These are phyloP conservation scores for Drosophila buzzatii DNA, from an alignment of 2,888 invertebrate species.

Conservation along the genomic window DNA sequence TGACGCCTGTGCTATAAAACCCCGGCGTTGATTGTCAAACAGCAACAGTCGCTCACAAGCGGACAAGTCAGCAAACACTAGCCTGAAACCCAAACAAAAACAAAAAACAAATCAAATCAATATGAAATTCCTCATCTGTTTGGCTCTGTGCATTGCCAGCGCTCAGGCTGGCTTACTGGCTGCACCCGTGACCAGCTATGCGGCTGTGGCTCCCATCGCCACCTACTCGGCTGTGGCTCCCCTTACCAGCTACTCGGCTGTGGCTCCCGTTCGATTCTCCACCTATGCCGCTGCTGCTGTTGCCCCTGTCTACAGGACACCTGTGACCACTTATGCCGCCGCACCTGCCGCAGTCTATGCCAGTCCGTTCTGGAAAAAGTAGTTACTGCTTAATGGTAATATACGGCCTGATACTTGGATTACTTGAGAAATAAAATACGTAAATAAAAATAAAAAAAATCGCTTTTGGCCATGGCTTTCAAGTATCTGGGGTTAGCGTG, in stretches of 20 bases:
- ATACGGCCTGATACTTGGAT: constrained; percentile 4
- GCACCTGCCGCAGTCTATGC: constrained; percentile 30
- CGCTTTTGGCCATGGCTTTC: neutral
- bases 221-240: constrained; percentile 43
- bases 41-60: constrained; percentile 31
- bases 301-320: constrained; percentile 32
- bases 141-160: constrained; percentile 33
- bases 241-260: constrained; percentile 38
- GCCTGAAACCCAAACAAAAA: constrained; percentile 10
- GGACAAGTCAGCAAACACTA: constrained; percentile 18
- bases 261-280: constrained; percentile 18
- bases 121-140: constrained; percentile 50
- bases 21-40: constrained; percentile 19
- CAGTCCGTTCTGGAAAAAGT: constrained; percentile 32
- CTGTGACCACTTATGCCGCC: constrained; percentile 34
- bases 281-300: constrained; percentile 20
- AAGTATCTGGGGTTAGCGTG: constrained; percentile 36
- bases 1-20: constrained; percentile 47
- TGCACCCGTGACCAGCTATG: constrained; percentile 44
- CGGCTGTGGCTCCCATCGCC: constrained; percentile 38
- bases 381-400: neutral
- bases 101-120: constrained; percentile 28
- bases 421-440: constrained; percentile 27
- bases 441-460: constrained; percentile 5
- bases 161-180: constrained; percentile 47